Base-by-base conservation (phyloP, 2,888 invertebrate species). In the Melangyna quadrimaculata region DNA sequence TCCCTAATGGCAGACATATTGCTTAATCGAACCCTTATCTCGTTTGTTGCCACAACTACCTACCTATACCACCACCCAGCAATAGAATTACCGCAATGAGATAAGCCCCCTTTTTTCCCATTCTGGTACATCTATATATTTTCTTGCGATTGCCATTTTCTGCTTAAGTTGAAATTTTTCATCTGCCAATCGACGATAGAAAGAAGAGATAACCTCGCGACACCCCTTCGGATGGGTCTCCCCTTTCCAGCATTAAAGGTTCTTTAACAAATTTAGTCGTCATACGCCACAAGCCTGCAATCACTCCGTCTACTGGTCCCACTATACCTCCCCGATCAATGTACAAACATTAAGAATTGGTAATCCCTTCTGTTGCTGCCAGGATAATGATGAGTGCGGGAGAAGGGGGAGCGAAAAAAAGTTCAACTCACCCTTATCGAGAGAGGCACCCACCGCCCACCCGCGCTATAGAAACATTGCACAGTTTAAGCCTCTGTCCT, bases 1-100 rank as follows among this genome's bases (percentile, higher is more conserved):
- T 86, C 81, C 81, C 86, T 86, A 86, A 86, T 86, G 81, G 86
- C 72, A 86, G 86, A 86, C 86, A 86, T 86, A 86, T 86, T 86
- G 86, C 86, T 86, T 86, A 86, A 86, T 86, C 86, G 86, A 86
- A 86, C 81, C 86, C 86, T 86, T 86, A 86, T 86, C 86, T 86
- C 81, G 81, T 86, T 86, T 78, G 69, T 81, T 77, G 61, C 86
- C 86, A 86, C 86, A 75, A 69, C 53, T 72, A 63, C 40, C 45
- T n/a, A 48, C 27, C 29, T 8, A 45, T 9, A 9, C 35, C 32
- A 22, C 14, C 24, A 43, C 10, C 53, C 51, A 74, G 37, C 48
- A 74, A 57, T 45, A 79, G 40, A 53, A 74, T 63, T 32, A 74
- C 74, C 74, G 22, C 51, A 63, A 65, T 37, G 63, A 74, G 55